These are phyloP conservation scores for Phortica okadai DNA, from an alignment of 2,888 invertebrate species.

Conservation along the genomic window DNA sequence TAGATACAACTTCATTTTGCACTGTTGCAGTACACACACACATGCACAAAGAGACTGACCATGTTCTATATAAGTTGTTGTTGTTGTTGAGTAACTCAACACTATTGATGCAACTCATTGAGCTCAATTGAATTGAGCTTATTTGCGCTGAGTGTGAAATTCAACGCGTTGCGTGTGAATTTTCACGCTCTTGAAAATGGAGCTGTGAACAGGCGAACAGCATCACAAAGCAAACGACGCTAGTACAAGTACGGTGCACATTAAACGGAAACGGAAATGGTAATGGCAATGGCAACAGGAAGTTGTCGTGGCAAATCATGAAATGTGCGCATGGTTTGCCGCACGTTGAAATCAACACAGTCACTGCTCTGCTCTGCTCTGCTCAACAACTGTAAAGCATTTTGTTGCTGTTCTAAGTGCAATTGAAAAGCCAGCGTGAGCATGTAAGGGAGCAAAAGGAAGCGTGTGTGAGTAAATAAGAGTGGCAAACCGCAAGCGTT, in stretches of 20 bases:
- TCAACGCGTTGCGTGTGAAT: constrained; percentile 27
- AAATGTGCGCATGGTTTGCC: constrained; percentile 12
- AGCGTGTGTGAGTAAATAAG: too few relatives aligned
- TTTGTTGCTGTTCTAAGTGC: too few relatives aligned
- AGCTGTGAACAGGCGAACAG: constrained; percentile 47
- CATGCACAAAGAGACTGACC: too few relatives aligned
- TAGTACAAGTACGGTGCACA: not conserved
- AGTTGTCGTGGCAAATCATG: constrained; percentile 27
- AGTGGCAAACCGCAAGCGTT: too few relatives aligned
- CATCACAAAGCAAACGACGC: not conserved
- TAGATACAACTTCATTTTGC: too few relatives aligned
- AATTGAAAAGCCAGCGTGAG: too few relatives aligned
- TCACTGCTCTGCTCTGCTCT: too few relatives aligned
- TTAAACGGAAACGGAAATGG: constrained; percentile 28
- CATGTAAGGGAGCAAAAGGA: too few relatives aligned
- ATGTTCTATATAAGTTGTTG: too few relatives aligned
- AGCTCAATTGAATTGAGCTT: not conserved
- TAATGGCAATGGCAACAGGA: constrained; percentile 12
- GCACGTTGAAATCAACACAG: too few relatives aligned
- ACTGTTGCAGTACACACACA: not conserved
- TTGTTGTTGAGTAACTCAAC: not conserved
- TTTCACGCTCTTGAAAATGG: constrained; percentile 49
- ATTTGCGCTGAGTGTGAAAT: constrained; percentile 15
- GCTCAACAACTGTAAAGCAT: too few relatives aligned
- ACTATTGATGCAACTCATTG: constrained; percentile 37